Base-by-base conservation (phyloP, 1,140 invertebrate genomes). In the Trichonephila clavipes region DNA sequence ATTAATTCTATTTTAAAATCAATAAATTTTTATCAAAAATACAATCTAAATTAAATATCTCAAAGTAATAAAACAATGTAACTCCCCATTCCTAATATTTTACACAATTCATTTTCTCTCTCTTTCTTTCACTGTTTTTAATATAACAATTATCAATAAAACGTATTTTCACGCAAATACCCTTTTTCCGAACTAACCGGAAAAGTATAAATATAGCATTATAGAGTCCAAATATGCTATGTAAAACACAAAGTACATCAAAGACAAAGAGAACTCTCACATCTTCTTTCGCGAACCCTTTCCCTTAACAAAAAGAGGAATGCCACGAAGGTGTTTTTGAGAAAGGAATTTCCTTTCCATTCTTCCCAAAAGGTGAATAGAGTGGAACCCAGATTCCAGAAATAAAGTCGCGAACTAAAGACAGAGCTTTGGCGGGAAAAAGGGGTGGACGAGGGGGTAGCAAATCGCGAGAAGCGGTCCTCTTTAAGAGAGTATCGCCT, bases 401-500 rank as follows among this genome's bases (percentile, higher is more conserved):
- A 77, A 77, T 77, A 77, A 77, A 77, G 72, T 77, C 72, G 72
- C 28, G 16, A 77, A 77, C 28, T 14, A 40, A 58, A 89, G 62
- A 89, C 62, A 89, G 69, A 69, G 87, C 62, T 62, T 44, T 8
- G 19, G 16, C 8, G 34, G 66, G 21, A 1, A 14, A 24, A 24
- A 24, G 28, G 4, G 34, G 16, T 28, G 51, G 21, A 10, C 14
- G 28, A 18, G 16, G 72, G 72, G 72, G 72, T 18, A 18, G 72
- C 72, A 77, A 77, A 77, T 77, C 72, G 72, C 28, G 28, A 40
- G 21, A 77, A 77, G 72, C 28, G 72, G 72, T 40, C 14, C 72
- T 34, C 28, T 77, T 77, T 77, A 77, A 62, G 69, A 5, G 89
- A 82, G 89, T 66, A 92, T 72, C 85, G 62, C 44, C 83, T 92